Base-by-base conservation (phyloP, 2,113 vertebrate genomes). In the Calyptomena viridis region DNA sequence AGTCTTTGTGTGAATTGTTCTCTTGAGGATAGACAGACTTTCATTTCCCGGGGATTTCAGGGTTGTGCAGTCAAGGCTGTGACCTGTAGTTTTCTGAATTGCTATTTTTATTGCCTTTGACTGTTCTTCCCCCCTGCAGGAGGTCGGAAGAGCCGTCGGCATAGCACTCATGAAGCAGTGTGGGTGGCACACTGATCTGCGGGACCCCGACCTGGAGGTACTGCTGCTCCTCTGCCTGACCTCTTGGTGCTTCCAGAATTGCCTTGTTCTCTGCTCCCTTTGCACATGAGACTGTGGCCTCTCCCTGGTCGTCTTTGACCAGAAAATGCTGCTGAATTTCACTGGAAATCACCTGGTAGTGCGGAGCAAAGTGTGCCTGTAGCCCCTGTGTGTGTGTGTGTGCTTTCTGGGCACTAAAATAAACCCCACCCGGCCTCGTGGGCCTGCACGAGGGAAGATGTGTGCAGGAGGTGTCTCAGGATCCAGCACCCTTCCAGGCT, bases 191-290 rank as follows among this genome's bases (percentile, higher is more conserved):
- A 94, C 96, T 37, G 98, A 99, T 47, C 95, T 99, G 87, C 98
- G 98, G 94, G 97, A 98, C 64, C 99, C 99, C 5, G 60, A 97
- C 56, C 53, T 99, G 46, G 99, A 99, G 99, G 99, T 99, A 98
- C 31, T 40, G 60, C 25, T 79, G 4, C 37, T 69, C 18, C 5
- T 59, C 46, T 91, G 60, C 56, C n/a, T 12, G 39, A 8, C 7
- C 55, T 81, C 3, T 31, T 52, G 42, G 9, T 71, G 49, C 63
- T 95, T 59, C 84, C 49, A 69, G 67, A 87, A 30, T 74, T 64
- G 56, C 7, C 42, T 31, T 33, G 55, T 84, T 56, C 30, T 59
- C 27, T 10, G 4, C 11, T 78, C 31, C n/a, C 44, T 62, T 72
- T 30, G 17, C 18, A 7, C 1, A 0, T 7, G 3, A 14, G 14